Conservation (phyloP, 2,113 vertebrate species). For the Ciconia boyciana region DNA sequence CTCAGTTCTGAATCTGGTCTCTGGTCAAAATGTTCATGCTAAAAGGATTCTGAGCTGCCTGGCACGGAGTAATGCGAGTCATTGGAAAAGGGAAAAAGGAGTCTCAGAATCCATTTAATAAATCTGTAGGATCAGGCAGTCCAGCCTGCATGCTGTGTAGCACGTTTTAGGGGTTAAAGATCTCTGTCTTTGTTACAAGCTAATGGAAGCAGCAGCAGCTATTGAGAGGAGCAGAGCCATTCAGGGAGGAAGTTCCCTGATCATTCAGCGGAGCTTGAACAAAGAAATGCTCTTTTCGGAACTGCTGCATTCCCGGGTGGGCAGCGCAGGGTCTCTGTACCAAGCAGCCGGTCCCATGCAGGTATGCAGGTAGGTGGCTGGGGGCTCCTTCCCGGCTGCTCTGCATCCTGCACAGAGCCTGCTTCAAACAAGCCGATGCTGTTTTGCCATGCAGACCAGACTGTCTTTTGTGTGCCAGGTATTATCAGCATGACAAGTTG, state of each 20-base stretch:
- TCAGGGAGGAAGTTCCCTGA: background rate
- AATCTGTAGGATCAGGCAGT: background rate
- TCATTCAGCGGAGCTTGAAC: background rate
- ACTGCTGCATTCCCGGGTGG: background rate
- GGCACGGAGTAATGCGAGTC: background rate
- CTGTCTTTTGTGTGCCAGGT: background rate
- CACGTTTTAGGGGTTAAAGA: background rate
- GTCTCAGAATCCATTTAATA: background rate
- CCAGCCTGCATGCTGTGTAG: background rate
- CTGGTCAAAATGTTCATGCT: background rate
- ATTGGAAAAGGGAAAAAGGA: background rate
- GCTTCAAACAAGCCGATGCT: background rate
- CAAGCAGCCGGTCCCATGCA: background rate
- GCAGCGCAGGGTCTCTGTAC: background rate
- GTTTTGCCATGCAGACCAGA: background rate
- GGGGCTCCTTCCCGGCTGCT: background rate
- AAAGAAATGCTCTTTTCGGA: background rate
- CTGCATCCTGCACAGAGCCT: background rate
- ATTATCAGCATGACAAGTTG: rapidly evolving
- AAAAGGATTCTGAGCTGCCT: background rate
- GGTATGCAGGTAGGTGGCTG: background rate
- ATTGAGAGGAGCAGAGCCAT: background rate
- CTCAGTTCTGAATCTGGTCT: background rate
- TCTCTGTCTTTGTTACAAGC: background rate
- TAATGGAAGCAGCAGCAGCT: background rate